Conservation (phyloP, 2,888 invertebrate species). For the Ectemnius lituratus region DNA sequence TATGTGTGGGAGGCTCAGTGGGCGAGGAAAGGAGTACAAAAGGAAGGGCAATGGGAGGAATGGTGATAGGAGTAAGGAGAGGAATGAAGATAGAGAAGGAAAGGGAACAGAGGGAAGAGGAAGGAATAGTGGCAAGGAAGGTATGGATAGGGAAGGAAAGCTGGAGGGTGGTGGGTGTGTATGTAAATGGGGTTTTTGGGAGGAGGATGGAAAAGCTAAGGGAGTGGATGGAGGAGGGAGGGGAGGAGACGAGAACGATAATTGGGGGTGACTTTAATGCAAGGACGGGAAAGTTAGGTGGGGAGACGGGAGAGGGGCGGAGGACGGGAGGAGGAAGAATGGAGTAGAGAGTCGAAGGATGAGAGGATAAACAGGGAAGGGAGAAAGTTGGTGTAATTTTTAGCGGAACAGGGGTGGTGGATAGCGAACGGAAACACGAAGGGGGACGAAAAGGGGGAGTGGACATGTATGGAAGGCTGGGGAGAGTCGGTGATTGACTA, state of each 20-base stretch:
- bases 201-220: not conserved
- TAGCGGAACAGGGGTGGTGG: slow-evolving; percentile 38
- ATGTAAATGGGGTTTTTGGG: slow-evolving; percentile 1
- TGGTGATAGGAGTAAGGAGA: slow-evolving; percentile 17
- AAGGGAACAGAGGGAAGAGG: not conserved
- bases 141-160: too few species aligned
- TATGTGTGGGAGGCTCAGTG: slow-evolving; percentile 5
- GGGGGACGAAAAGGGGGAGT: too few species aligned
- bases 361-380: slow-evolving; percentile 27
- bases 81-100: not conserved
- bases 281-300: slow-evolving; percentile 24
- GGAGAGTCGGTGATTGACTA: slow-evolving; percentile 8
- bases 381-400: slow-evolving; percentile 18
- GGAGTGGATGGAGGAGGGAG: not conserved
- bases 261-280: slow-evolving; percentile 34
- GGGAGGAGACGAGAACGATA: not conserved
- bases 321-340: slow-evolving; percentile 20
- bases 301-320: slow-evolving; percentile 12
- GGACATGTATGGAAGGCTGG: too few species aligned
- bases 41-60: slow-evolving; percentile 8
- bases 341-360: too few species aligned
- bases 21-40: not conserved
- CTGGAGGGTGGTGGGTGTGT: slow-evolving; percentile 15
- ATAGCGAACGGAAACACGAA: slow-evolving; percentile 27
- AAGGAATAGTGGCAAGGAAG: slow-evolving; percentile 12